Conservation (phyloP, 2,888 invertebrate species). For the Venusia cambrica region DNA sequence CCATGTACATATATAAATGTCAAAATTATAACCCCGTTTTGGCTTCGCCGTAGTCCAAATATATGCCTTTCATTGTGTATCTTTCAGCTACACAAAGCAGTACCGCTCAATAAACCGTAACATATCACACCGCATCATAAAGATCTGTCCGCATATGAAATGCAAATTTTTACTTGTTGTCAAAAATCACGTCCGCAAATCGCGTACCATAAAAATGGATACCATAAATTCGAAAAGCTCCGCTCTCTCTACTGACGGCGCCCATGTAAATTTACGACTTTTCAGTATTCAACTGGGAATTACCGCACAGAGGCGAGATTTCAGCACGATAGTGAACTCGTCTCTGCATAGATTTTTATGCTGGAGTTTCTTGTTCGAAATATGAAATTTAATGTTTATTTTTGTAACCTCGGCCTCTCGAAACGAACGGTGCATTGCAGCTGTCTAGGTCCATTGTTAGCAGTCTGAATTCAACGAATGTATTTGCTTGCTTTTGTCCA, state of each 20-base stretch:
- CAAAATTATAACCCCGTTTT: no score
- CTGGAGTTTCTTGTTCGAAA: slow-evolving; percentile 40
- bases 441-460: no score
- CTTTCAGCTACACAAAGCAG: slow-evolving; percentile 3
- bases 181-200: slow-evolving; percentile 67
- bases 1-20: no score
- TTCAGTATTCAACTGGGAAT: slow-evolving; percentile 71
- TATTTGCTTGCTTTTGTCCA: no score
- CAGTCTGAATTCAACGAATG: no score
- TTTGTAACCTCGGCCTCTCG: no score
- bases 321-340: slow-evolving; percentile 51
- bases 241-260: slow-evolving; percentile 54
- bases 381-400: no score
- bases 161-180: slow-evolving; percentile 66
- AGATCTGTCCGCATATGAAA: slow-evolving; percentile 55
- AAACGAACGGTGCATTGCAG: no score
- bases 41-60: no score
- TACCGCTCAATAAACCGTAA: slow-evolving; percentile 31
- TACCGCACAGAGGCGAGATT: slow-evolving; percentile 61
- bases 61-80: no score
- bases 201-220: slow-evolving; percentile 62
- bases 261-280: slow-evolving; percentile 71
- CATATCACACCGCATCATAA: slow-evolving; percentile 40
- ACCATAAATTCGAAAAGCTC: slow-evolving; percentile 62
- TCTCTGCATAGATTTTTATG: slow-evolving; percentile 48